Base-by-base conservation (phyloP, 64 coral and sea anemone species). In the Anthopleura sola region DNA sequence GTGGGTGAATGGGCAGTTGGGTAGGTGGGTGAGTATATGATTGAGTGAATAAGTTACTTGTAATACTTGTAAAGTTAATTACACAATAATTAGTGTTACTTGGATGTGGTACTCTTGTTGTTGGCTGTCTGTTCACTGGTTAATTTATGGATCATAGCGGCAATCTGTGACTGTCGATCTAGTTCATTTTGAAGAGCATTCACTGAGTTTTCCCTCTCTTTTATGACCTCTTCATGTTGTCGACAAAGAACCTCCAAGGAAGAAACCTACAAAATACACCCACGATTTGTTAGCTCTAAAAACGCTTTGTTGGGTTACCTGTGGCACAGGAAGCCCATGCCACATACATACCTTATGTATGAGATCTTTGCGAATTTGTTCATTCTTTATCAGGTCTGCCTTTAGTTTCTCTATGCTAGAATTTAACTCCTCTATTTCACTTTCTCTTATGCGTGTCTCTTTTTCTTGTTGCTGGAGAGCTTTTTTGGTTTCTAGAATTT, bases 91-190 rank as follows among this genome's bases (percentile, higher is more conserved):
- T 31, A 34, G 28, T 34, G 11, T 71, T 71, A 71, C 66, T 71
- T 71, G 66, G 76, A 79, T 20, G 37, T 37, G 4, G 36, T 44
- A 44, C 39, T 79, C 19, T 79, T 79, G 76, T 79, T 79, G 37
- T 76, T 76, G 19, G 20, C 44, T 26, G 38, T 37, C 32, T 83
- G 82, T 54, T 89, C 94, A 49, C 90, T 92, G 62, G 90, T 96
- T 3, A 96, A 53, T 16, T 92, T 96, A 51, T 96, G 94, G 31
- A 96, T 96, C 94, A 96, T 96, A 16, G 94, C 94, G 15, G 94
- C 86, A 18, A 96, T 96, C 55, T 96, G 94, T 14, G 94, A 86
- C 20, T 96, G 94, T 15, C 94, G 86, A 66, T 92, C 90, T 50
- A 96, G 91, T 66, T 96, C 94, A 49, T 81, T 54, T 75, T 96